Base-by-base conservation (phyloP, 2,113 vertebrate species). In the Ptilorrhoa leucosticta region DNA sequence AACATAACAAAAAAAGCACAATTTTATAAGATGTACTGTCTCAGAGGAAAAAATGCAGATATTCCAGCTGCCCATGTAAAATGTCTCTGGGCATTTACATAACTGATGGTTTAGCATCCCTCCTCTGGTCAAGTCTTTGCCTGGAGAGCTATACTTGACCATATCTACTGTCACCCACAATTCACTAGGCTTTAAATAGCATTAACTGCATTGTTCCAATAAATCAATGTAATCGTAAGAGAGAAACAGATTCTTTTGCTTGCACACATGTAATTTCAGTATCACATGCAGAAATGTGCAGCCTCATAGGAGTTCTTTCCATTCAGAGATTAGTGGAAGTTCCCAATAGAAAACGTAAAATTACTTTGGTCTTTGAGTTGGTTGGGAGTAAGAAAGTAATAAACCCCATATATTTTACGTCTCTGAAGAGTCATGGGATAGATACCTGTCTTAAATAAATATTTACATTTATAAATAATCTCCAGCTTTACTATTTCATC, bases 221-320 rank as follows among this genome's bases (percentile, higher is more conserved):
- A 72, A 69, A 64, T 53, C 37, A 35, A 14, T 48, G 37, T 15
- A 47, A 60, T 51, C 6, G 4, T 16, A 58, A 78, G 3, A 64
- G 31, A 70, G 11, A 53, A 40, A n/a, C 24, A 68, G 11, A 51
- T 17, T 75, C 39, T 42, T 44, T 61, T 66, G 60, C 51, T 65
- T 79, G 56, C 45, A 69, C 23, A 21, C 0, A 0, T 47, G 27
- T 54, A n/a, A 42, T 45, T 87, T 64, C 60, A 73, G 42, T 35
- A 73, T 21, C 1, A 0, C n/a, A 69, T 1, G 0, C 27, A 78
- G 58, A 63, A 83, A 30, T 2, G 4, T 42, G 19, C 30, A 42
- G 39, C 33, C 63, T 42, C 63, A 30, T 2, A 65, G 37, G 12
- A 89, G n/a, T 33, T 68, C 24, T 53, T 77, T 83, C 50, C 21